Conservation (phyloP, 2,888 invertebrate genomes). For the Sminthurides aquaticus region DNA sequence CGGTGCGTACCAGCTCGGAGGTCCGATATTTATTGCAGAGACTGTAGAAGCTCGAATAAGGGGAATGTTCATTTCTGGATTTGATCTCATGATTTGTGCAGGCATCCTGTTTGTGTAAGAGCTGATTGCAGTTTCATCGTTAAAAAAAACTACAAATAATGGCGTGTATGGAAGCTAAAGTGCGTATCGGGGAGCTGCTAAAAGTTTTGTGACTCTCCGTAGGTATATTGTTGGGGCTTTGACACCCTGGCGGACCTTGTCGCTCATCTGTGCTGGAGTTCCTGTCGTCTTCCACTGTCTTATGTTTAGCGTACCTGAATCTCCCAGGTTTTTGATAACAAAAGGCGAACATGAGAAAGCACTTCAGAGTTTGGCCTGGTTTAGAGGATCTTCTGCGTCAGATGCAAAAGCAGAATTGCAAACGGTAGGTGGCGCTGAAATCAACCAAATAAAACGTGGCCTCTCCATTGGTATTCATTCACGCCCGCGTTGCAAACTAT, state of each 20-base stretch:
- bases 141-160: background rate
- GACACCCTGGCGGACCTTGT: slow-evolving; percentile 57
- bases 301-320: slow-evolving; percentile 73
- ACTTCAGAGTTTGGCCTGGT: slow-evolving; percentile 58
- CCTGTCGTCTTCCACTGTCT: slow-evolving; percentile 63
- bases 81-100: background rate
- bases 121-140: no score
- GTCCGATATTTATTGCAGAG: slow-evolving; percentile 11
- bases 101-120: slow-evolving; percentile 6
- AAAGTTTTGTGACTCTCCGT: background rate
- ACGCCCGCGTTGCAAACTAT: no score
- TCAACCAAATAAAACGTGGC: no score
- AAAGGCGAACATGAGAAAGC: slow-evolving; percentile 56
- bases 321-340: slow-evolving; percentile 62
- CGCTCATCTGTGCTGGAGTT: slow-evolving; percentile 59
- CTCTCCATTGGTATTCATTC: no score
- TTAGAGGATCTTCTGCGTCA: slow-evolving; percentile 56
- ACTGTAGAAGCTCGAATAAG: slow-evolving; percentile 5
- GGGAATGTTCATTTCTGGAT: background rate
- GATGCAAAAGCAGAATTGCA: background rate
- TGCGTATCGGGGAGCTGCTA: slow-evolving; percentile 25
- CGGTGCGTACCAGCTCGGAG: background rate
- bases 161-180: background rate
- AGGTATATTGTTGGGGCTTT: slow-evolving; percentile 55
- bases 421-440: background rate